Conservation (phyloP, 2,888 invertebrate genomes). For the Hermaeophaga mercurialis region DNA sequence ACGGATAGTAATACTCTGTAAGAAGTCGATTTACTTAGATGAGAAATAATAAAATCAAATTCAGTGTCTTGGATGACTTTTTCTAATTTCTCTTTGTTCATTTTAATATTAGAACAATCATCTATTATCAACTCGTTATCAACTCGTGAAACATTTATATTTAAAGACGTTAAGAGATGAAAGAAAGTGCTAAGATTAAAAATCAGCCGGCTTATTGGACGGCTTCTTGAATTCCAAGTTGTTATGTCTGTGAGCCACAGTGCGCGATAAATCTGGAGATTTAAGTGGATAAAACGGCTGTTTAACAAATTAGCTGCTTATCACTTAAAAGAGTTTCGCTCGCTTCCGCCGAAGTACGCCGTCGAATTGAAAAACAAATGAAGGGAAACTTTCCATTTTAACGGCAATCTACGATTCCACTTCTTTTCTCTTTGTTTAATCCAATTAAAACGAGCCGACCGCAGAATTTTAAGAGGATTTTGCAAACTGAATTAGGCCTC, state of each 20-base stretch:
- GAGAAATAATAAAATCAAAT: too few species aligned
- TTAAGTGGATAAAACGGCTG: conserved; percentile 55
- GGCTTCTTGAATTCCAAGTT: conserved; percentile 36
- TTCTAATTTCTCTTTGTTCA: too few species aligned
- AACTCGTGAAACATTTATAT: too few species aligned
- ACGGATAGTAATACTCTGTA: too few species aligned
- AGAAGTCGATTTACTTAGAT: too few species aligned
- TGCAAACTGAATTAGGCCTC: conserved; percentile 30
- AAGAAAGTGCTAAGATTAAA: not conserved
- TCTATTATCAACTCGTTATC: too few species aligned
- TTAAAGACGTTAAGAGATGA: too few species aligned
- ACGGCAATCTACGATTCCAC: conserved; percentile 45
- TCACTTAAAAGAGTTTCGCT: conserved; percentile 54
- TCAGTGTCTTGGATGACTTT: too few species aligned
- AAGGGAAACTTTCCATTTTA: conserved; percentile 47
- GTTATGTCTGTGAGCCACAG: conserved; percentile 50
- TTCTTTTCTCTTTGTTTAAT: conserved; percentile 52
- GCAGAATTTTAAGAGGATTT: conserved; percentile 54
- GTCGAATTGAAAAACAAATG: conserved; percentile 43
- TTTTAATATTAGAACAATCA: too few species aligned
- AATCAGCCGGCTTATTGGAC: conserved; percentile 3
- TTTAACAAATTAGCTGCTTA: conserved; percentile 57
- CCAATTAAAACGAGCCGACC: conserved; percentile 55
- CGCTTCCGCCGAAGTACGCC: conserved; percentile 40
- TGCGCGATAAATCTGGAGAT: conserved; percentile 53